Evolutionary conservation across 2,113 vertebrate species (phyloP), one percentile per base, ranked within the genome.

Genomic region (Crotophaga sulcirostris): DNA sequence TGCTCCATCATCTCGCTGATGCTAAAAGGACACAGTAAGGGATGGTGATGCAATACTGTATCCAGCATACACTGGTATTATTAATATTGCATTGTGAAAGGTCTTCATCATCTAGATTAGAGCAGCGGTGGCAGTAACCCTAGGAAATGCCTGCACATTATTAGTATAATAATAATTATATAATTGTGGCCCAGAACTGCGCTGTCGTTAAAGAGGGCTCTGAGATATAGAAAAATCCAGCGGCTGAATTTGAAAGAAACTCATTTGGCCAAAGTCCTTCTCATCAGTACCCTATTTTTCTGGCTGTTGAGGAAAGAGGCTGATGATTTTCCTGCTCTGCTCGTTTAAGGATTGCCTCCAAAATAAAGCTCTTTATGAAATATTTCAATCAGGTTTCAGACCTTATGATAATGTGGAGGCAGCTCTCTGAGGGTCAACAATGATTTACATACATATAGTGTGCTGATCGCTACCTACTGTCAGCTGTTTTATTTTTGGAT

Each of bases 401-500:
- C 96, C 95, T 96, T 93, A 93, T 95, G 87, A 77, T 79, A 89
- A 60, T 93, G 94, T 15, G 15, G 89, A 94, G 95, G 86, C 91
- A 96, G 95, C 91, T 96, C 89, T 92, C 92, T 94, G 92, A 83
- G 95, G 96, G 96, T 97, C 96, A 96, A 80, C 31, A 15, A 79
- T 0, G 1, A 97, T 97, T 95, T 97, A 95, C 96, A 96, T 96
- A 95, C 94, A 95, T 89, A 92, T 89, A 64, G 42, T 29, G 51
- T 83, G 84, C 87, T 85, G 95, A 93, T 93, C 55, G 0, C 89
- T 93, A 94, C 84, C 85, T 74, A 55, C 92, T 92, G 95, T 96
- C 96, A 96, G 95, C 95, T 95, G 38, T 45, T 96, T 95, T 96
- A 97, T 97, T 97, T 96, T 95, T 94, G 95, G 94, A 92, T 94